phyloP scores from a whole-genome alignment of 2,113 vertebrate genomes.

The Anolis sagrei region DNA sequence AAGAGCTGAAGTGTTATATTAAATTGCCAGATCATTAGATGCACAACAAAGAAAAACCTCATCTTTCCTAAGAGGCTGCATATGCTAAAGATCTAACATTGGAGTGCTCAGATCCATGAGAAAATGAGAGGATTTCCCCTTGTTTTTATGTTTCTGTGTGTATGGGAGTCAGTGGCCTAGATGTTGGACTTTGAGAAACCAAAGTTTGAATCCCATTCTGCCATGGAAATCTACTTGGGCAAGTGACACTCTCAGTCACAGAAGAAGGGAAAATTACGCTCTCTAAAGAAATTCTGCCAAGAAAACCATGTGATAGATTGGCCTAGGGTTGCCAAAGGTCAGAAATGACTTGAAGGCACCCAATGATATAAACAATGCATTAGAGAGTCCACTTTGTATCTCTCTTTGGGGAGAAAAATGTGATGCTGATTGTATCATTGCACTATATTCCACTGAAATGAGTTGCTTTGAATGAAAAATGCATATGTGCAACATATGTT shows the following conservation, averaged over 20 bases:
- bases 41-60: not conserved
- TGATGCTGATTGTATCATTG: not conserved
- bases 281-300: no score
- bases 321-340: no score
- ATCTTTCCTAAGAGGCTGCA: slow-evolving; percentile 6
- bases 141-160: no score
- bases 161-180: no score
- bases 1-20: not conserved
- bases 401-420: not conserved
- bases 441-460: not conserved
- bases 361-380: not conserved
- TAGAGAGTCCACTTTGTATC: not conserved
- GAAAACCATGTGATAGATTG: no score
- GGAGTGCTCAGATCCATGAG: not conserved
- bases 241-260: no score
- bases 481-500: slow-evolving; percentile 43
- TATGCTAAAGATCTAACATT: not conserved
- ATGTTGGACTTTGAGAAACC: no score
- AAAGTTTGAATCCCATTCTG: no score
- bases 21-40: not conserved
- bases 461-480: not conserved
- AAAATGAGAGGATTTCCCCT: not conserved
- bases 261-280: no score
- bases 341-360: no score
- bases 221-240: no score